phyloP scores from a whole-genome alignment of 64 coral and sea anemone species.

The Porites lutea region DNA sequence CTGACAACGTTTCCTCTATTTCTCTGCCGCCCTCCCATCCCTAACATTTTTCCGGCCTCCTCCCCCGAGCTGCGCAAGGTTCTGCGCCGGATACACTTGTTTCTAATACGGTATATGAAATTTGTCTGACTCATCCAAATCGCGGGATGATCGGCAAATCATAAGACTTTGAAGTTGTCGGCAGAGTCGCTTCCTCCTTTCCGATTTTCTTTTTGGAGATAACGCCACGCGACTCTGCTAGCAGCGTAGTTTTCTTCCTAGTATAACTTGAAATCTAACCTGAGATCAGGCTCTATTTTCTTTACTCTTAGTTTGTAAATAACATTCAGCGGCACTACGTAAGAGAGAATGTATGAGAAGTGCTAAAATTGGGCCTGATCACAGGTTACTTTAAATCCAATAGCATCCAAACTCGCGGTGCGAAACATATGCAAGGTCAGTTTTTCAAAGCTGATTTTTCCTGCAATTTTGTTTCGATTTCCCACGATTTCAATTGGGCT shows the following conservation, averaged over 20 bases:
- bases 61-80: not conserved
- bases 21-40: not conserved
- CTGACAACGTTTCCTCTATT: not conserved
- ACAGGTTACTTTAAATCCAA: not conserved
- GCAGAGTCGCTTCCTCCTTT: not conserved
- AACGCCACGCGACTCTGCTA: not conserved
- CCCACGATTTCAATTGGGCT: not conserved
- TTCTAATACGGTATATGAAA: not conserved
- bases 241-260: not conserved
- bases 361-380: not conserved
- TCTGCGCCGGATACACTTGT: not conserved
- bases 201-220: not conserved
- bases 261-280: not conserved
- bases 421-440: not conserved
- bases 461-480: not conserved
- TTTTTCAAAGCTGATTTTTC: not conserved
- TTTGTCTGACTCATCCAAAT: not conserved
- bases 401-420: not conserved
- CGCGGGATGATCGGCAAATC: not conserved
- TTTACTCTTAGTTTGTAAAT: not conserved
- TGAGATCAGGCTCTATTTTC: not conserved
- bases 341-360: too few relatives aligned
- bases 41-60: not conserved
- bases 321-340: not conserved
- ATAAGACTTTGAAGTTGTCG: not conserved